Evolutionary conservation across 2,113 vertebrate genomes (phyloP).

Genomic region (Eptesicus fuscus): DNA sequence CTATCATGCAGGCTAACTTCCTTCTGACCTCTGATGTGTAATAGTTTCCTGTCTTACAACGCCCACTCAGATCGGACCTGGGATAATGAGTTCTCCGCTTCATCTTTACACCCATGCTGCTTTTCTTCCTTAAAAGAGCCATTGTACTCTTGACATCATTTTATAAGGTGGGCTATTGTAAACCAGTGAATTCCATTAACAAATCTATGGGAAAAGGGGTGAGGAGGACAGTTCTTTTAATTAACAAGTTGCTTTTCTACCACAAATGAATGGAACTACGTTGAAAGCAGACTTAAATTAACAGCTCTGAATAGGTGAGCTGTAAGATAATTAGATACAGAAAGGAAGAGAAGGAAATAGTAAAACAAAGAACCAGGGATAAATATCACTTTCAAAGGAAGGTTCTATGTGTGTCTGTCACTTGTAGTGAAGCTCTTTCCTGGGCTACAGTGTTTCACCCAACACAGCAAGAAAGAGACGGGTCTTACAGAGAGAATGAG

Average conservation of each 20-base stretch:
- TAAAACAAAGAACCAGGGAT: background rate
- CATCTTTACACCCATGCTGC: conserved; percentile 40
- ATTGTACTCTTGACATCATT: conserved; percentile 74
- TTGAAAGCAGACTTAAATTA: conserved; percentile 66
- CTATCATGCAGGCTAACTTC: background rate
- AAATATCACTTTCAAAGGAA: background rate
- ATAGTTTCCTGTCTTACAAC: background rate
- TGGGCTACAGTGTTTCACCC: background rate
- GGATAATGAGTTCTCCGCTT: conserved; percentile 48
- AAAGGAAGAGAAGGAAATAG: background rate
- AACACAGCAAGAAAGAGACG: background rate
- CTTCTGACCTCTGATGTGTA: background rate
- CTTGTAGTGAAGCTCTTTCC: background rate
- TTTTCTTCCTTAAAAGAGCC: conserved; percentile 62
- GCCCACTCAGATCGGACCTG: background rate
- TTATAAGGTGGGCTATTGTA: conserved; percentile 62
- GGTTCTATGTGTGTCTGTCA: rapidly evolving
- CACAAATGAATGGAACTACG: conserved; percentile 60
- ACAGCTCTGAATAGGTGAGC: background rate
- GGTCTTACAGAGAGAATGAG: background rate
- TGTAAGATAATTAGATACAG: conserved; percentile 7
- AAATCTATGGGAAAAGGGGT: conserved; percentile 63
- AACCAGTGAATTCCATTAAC: conserved; percentile 72
- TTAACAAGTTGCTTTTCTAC: conserved; percentile 70
- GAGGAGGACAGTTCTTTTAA: conserved; percentile 72